A percentile compares a stretch with the other conserved stretches of the same genome.
Evolutionary conservation across 2,888 invertebrate genomes (phyloP).

Genomic region (Agrochola litura): DNA sequence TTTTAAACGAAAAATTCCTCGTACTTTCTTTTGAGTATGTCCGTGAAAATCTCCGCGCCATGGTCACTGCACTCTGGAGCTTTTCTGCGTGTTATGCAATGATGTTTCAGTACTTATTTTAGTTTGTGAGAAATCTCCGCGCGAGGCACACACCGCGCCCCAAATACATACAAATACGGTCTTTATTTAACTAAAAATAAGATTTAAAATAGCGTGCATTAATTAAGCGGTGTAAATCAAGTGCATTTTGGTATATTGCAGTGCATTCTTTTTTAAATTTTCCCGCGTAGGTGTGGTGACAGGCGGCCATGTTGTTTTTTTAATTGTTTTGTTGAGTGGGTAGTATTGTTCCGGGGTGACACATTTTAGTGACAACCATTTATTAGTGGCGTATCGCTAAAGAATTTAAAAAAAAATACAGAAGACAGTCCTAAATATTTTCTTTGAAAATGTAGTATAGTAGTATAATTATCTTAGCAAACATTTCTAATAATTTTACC

Average conservation of each 20-base stretch:
- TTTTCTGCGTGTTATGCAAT: constrained; percentile 89
- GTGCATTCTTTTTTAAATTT: constrained; percentile 58
- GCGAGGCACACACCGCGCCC: constrained; percentile 75
- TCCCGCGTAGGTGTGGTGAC: constrained; percentile 67
- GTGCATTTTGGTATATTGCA: constrained; percentile 55
- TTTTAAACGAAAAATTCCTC: neutral
- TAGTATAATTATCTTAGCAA: too few species aligned
- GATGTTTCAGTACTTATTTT: constrained; percentile 86
- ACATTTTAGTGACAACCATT: constrained; percentile 57
- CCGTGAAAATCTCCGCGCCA: constrained; percentile 65
- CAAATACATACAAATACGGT: constrained; percentile 67
- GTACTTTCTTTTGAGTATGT: constrained; percentile 30
- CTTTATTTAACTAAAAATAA: constrained; percentile 42
- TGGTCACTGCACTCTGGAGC: constrained; percentile 79
- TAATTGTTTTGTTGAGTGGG: constrained; percentile 74
- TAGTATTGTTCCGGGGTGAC: constrained; percentile 72
- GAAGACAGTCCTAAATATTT: constrained; percentile 6
- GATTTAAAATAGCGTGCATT: constrained; percentile 47
- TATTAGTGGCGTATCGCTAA: constrained; percentile 31
- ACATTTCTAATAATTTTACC: too few species aligned
- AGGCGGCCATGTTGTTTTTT: constrained; percentile 74
- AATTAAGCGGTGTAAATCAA: constrained; percentile 47
- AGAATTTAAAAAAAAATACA: constrained; percentile 7
- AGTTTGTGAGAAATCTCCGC: constrained; percentile 83
- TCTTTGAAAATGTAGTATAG: neutral